Evolutionary conservation across 92 coral and sea anemone species (phyloP).

Genomic region (Actinernus sp.): DNA sequence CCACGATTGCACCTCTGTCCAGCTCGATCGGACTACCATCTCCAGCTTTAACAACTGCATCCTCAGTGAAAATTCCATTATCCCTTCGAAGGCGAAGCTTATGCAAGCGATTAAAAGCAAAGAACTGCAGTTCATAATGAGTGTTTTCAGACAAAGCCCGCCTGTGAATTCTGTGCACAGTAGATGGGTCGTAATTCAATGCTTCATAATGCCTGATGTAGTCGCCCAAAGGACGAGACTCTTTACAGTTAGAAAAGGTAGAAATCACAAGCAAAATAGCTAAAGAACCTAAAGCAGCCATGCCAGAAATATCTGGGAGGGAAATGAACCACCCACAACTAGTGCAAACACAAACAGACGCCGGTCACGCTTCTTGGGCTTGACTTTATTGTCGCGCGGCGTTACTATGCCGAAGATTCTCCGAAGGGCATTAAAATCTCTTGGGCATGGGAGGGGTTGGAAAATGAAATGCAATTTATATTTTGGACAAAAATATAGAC

Average conservation of each 20-base stretch:
- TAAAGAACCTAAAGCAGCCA: conserved; percentile 21
- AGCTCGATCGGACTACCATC: conserved; percentile 75
- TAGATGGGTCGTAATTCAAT: conserved; percentile 62
- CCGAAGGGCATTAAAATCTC: too few species aligned
- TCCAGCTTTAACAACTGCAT: conserved; percentile 75
- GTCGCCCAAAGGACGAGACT: conserved; percentile 38
- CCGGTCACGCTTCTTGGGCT: too few species aligned
- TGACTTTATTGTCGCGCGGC: too few species aligned
- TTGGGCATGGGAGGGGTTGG: too few species aligned
- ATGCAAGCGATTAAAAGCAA: conserved; percentile 76
- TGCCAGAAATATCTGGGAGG: not conserved
- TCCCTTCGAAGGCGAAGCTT: conserved; percentile 75
- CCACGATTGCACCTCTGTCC: conserved; percentile 71
- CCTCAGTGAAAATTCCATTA: conserved; percentile 71
- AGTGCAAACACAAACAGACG: too few species aligned
- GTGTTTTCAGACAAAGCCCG: conserved; percentile 59
- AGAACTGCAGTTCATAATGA: conserved; percentile 70
- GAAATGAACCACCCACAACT: too few species aligned
- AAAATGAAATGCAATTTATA: too few species aligned
- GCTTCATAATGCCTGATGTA: conserved; percentile 81
- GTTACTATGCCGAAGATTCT: too few species aligned
- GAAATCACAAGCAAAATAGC: conserved; percentile 23
- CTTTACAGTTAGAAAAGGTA: conserved; percentile 21
- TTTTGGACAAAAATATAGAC: too few species aligned
- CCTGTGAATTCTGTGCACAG: conserved; percentile 65